Base-by-base conservation (phyloP, 2,888 invertebrate species). In the Zele albiditarsus region DNA sequence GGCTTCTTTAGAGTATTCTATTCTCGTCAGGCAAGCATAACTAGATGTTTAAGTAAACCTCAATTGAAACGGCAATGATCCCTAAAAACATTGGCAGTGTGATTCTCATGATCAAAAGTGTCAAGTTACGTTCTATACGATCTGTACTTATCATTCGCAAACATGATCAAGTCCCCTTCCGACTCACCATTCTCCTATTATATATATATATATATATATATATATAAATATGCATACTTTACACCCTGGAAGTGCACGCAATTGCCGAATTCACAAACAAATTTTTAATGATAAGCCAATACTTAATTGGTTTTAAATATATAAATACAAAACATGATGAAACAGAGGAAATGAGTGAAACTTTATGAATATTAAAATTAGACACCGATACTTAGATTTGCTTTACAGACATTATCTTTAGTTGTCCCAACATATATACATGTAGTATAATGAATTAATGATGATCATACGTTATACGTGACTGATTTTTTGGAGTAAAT, bases 361-460 rank as follows among this genome's bases (percentile, higher is more conserved):
- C 73, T 58, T 58, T 42, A 77, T 74, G 68, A 75, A 76, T 73
- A 60, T 69, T 65, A 53, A 63, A 58, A 73, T 12, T 65, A 70
- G 74, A 70, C 71, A 38, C 73, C 58, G 63, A 71, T 78, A 79
- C 78, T 76, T 80, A 76, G 75, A 78, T 78, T 80, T 78, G 74
- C 78, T 77, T 81, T 77, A 74, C 75, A 81, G 77, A 77, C 78
- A 57, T 62, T 74, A 58, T 69, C 49, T 63, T 71, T 33, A 66
- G 42, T 70, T 58, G n/a, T 25, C 38, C 23, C 25, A 16, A 16
- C 23, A 38, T 58, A 70, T 58, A 60, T 46, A 69, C 49, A 74
- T 49, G 69, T 69, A 60, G 57, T 65, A 57, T 70, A 71, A 63
- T 63, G 74, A 57, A 65, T 57, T 46, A 70, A 74, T 72, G 42